Base-by-base conservation (phyloP, 2,113 vertebrate genomes). In the Trogon melanurus region DNA sequence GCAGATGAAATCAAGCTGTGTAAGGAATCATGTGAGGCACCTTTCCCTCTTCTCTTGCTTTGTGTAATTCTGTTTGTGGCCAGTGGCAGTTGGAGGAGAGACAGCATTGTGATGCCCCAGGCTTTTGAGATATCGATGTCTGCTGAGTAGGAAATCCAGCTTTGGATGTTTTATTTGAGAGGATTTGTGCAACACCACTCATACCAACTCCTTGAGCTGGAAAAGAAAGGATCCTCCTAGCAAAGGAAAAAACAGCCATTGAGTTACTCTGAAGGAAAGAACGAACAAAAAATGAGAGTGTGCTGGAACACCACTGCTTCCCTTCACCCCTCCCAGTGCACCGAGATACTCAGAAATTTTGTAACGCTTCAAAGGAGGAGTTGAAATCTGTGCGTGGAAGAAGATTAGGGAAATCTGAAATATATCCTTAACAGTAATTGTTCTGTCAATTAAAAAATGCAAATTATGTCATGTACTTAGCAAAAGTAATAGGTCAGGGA, bases 341-440 rank as follows among this genome's bases (percentile, higher is more conserved):
- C 79, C 66, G 60, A 88, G 74, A 85, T 76, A 62, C 51, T 85
- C 58, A 26, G 86, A 64, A 85, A 69, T 87, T 89, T 72, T 57
- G 16, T 75, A 70, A 29, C 27, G 23, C 78, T 96, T 95, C 87
- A 93, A 90, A 96, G 82, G 29, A 73, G 71, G 54, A 88, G 64
- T 57, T 85, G 60, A 86, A 83, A 94, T 85, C 69, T 72, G 10
- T 62, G 69, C 79, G 84, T 57, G 23, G 54, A 93, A 90, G 79
- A 78, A n/a, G 93, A 96, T 91, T 93, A 96, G 64, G 65, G 82
- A 95, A 95, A 95, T 96, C 66, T 85, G 85, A 84, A 91, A 53
- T 93, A 89, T 72, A 86, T 88, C 64, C 89, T 76, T 90, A 90
- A 66, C 38, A 84, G 41, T 94, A 91, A 91, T 93, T 74, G 47